phyloP scores from a whole-genome alignment of 2,888 invertebrate species.

The Caenorhabditis panamensis region DNA sequence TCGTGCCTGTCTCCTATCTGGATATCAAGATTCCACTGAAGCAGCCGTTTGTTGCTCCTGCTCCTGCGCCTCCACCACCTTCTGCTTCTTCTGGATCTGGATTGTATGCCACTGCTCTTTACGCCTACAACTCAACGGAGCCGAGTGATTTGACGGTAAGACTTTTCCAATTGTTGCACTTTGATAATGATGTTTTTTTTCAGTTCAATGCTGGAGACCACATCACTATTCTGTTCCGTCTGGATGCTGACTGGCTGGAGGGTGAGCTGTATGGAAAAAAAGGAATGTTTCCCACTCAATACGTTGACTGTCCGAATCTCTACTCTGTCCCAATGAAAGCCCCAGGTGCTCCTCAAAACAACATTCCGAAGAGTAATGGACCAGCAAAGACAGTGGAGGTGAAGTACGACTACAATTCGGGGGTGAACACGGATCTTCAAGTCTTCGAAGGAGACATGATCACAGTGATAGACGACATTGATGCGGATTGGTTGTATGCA shows the following conservation, averaged over 20 bases:
- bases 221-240: constrained; percentile 69
- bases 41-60: constrained; percentile 20
- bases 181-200: constrained; percentile 24
- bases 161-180: background rate
- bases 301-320: constrained; percentile 67
- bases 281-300: constrained; percentile 77
- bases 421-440: constrained; percentile 64
- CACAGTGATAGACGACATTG: constrained; percentile 61
- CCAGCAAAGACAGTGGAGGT: constrained; percentile 64
- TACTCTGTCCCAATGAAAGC: constrained; percentile 47
- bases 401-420: constrained; percentile 73
- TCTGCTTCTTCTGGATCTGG: constrained; percentile 23
- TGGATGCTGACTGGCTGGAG: constrained; percentile 76
- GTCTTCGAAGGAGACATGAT: constrained; percentile 62
- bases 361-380: background rate
- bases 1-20: constrained; percentile 75
- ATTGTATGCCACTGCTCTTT: constrained; percentile 70
- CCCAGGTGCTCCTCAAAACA: constrained; percentile 13
- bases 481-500: constrained; percentile 69
- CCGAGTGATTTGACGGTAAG: constrained; percentile 75
- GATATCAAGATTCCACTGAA: constrained; percentile 74
- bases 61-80: constrained; percentile 9
- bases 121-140: constrained; percentile 74
- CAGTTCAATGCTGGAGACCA: constrained; percentile 72
- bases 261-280: constrained; percentile 69